Evolutionary conservation across 2,113 vertebrate genomes (phyloP), one percentile per base, ranked within the genome.

Genomic region (Pleuronectes platessa): DNA sequence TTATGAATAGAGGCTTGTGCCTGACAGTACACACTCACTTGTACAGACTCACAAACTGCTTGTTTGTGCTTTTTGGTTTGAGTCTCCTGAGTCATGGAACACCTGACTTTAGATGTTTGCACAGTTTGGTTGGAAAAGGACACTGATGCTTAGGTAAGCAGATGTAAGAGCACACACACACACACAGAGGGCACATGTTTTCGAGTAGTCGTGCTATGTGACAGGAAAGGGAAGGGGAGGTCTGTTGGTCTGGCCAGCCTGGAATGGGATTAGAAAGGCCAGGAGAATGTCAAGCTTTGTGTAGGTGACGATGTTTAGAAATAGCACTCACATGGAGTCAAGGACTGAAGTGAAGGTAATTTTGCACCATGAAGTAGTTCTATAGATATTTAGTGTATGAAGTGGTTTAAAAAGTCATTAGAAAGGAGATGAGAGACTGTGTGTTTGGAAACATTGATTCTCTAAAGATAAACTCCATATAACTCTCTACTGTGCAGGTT

Each of bases 181-280:
- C 63, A 58, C n/a, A 65, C 56, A 27, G 11, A 45, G 53, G 5
- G 9, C 61, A 35, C 62, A 20, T 84, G 68, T 80, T 90, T 84
- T 86, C 24, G 49, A 74, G 61, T 62, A n/a, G 83, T 66, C 31
- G 60, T 61, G 75, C 68, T 71, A 60, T 53, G 51, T 75, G 70
- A 75, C 91, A 90, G 92, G 92, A 93, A 92, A 80, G 31, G 90
- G 92, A 90, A 90, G 82, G 75, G 84, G 78, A 81, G 86, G 81
- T 82, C 77, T 61, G 79, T 54, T 74, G 67, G 56, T 75, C 58
- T 81, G 74, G 83, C 77, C 45, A 37, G 76, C 24, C 81, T 80
- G 83, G 76, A 88, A 84, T 76, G 81, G 54, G 59, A 78, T 83
- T 66, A 82, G 69, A 92, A 93, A 92, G 83, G 90, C 75, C 83